Conservation (phyloP, 2,888 invertebrate species). For the Rhagonycha fulva region DNA sequence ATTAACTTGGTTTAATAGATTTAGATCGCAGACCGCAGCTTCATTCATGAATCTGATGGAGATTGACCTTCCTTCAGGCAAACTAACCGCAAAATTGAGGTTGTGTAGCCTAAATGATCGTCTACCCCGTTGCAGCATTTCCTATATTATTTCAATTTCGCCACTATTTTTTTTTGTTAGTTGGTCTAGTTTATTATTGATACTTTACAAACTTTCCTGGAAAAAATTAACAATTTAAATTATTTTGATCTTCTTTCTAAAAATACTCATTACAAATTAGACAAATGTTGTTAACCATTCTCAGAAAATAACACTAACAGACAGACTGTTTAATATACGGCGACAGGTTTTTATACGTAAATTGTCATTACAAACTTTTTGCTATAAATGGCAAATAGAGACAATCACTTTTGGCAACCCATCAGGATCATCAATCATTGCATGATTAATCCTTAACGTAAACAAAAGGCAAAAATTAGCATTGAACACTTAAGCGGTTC, state of each 20-base stretch:
- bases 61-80: constrained; percentile 27
- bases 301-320: background rate
- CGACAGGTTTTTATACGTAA: background rate
- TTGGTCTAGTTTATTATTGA: background rate
- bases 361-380: background rate
- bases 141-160: background rate
- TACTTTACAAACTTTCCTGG: background rate
- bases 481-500: background rate
- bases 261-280: background rate
- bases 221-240: constrained; percentile 4
- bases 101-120: constrained; percentile 23
- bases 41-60: constrained; percentile 29
- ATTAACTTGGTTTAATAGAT: constrained; percentile 23
- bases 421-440: background rate
- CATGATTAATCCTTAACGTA: background rate
- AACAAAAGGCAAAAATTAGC: background rate
- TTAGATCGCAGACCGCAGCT: constrained; percentile 29
- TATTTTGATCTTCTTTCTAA: background rate
- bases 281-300: background rate
- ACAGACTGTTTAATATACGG: background rate
- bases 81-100: constrained; percentile 28
- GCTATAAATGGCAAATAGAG: background rate
- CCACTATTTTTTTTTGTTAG: background rate
- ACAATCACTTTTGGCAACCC: background rate
- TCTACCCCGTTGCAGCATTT: constrained; percentile 12